A percentile compares a stretch with the other conserved stretches of the same genome.
These are phyloP conservation scores for Bombus waltoni DNA, from an alignment of 1,140 invertebrate genomes.

Conservation along the genomic window DNA sequence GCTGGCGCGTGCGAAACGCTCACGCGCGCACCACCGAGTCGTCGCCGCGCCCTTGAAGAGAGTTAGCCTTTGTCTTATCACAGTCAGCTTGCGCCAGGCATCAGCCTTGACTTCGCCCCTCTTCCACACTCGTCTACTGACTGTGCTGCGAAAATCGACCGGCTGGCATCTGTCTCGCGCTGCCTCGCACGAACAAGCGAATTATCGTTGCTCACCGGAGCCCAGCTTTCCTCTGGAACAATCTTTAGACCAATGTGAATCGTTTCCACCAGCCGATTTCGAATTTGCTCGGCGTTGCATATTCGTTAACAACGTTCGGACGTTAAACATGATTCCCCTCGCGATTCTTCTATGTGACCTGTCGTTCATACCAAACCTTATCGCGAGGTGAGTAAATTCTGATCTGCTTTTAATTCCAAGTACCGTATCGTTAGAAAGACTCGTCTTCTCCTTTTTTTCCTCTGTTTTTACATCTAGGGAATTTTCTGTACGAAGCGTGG, in stretches of 20 bases:
- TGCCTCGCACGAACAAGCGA: neutral
- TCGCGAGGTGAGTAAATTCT: neutral
- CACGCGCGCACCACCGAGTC: slow-evolving; percentile 19
- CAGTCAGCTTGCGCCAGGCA: slow-evolving; percentile 69
- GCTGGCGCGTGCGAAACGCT: slow-evolving; percentile 55
- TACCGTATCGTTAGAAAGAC: no score
- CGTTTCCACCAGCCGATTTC: neutral
- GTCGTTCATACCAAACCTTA: neutral
- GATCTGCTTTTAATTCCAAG: neutral
- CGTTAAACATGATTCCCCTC: no score
- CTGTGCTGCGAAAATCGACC: slow-evolving; percentile 76
- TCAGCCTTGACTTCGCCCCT: slow-evolving; percentile 79
- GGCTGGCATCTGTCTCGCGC: slow-evolving; percentile 8
- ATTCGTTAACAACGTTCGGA: no score
- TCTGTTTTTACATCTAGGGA: no score
- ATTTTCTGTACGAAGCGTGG: no score
- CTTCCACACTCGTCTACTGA: slow-evolving; percentile 69
- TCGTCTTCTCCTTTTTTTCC: no score
- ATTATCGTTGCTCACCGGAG: neutral
- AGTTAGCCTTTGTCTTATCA: slow-evolving; percentile 81
- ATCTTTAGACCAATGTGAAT: neutral
- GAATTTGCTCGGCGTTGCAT: no score
- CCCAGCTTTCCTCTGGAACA: neutral
- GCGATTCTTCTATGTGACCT: neutral
- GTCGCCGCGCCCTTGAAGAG: slow-evolving; percentile 74